Base-by-base conservation (phyloP, 2,888 invertebrate species). In the Phaonia tiefii region DNA sequence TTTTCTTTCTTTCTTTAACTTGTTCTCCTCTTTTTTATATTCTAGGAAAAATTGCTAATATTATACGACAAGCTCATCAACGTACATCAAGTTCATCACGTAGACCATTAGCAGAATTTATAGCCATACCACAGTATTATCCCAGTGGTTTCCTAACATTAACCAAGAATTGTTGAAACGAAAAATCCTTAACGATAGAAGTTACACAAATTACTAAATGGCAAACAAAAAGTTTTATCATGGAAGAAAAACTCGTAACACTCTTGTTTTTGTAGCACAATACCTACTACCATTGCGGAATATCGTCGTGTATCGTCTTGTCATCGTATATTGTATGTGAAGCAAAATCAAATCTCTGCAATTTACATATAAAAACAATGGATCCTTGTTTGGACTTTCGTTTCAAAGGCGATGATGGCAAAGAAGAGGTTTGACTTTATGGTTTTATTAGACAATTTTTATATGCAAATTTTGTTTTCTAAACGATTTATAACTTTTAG, bases 61-160 rank as follows among this genome's bases (percentile, higher is more conserved):
- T 90, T 76, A 88, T 91, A 83, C 86, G 91, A 17, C 90, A 90
- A 82, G 88, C 88, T 65, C 88, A 87, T 77, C 88, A 85, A 75
- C 86, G 85, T 85, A 84, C 80, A 79, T 82, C 79, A 65, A 75
- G 84, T 63, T 79, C 85, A 51, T 77, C 84, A 58, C 86, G 86
- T 7, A 87, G 86, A 26, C 86, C 86, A 49, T 73, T 89, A 82
- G 87, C 89, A 46, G 90, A 90, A 75, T 86, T 86, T 84, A 87
- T 91, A 79, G 85, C 87, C 85, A 90, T 91, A 87, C 91, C 91
- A 77, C 91, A 91, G 87, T 91, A 90, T 88, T 91, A 91, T 84
- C 86, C 86, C 76, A 85, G 87, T 85, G 91, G 91, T 75, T 89
- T 88, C 86, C 86, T 91, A 77, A 88, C 86, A 82, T 86, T 90